Base-by-base conservation (phyloP, 2,797 vertebrate species). In the Sebastes taczanowskii region DNA sequence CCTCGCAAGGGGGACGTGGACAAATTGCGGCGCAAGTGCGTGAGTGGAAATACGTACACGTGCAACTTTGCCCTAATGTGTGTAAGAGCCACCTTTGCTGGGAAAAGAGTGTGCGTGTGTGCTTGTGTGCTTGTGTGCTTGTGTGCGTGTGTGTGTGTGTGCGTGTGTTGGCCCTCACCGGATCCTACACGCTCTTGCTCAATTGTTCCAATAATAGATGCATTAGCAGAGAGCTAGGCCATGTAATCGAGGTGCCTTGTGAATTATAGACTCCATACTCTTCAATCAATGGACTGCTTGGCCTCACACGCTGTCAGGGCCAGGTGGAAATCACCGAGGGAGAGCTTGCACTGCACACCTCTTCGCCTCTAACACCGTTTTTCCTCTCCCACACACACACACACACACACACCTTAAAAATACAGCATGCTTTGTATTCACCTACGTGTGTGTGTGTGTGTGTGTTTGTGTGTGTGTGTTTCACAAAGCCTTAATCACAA, bases 261-360 rank as follows among this genome's bases (percentile, higher is more conserved):
- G 87, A 90, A 90, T 90, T 88, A 87, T 74, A 89, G 86, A 83
- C 86, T 88, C 81, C 62, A 77, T 84, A 69, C 75, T 71, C 62
- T 65, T 64, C 86, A 87, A 91, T 91, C 88, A 91, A 82, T 80
- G 83, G 29, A 35, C 68, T 7, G 38, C 69, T 77, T 27, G 77
- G 74, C 61, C 60, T 80, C 62, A 14, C 83, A 74, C 16, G 6
- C 86, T 6, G 80, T 79, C 84, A 85, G 32, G 52, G 52, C 32
- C 68, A 74, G 65, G 74, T 42, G 64, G 68, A 81, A 86, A 85
- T 67, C 77, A 49, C 59, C 3, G 60, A 72, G 29, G 61, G 34
- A 32, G 69, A 65, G 62, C 35, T 65, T 18, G 6, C 7, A 27
- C 59, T 70, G 7, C 38, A 46, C 23, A 64, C 35, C 29, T 64